Evolutionary conservation across 2,113 vertebrate species (phyloP), one percentile per base, ranked within the genome.

Genomic region (Pteruthius melanotis): DNA sequence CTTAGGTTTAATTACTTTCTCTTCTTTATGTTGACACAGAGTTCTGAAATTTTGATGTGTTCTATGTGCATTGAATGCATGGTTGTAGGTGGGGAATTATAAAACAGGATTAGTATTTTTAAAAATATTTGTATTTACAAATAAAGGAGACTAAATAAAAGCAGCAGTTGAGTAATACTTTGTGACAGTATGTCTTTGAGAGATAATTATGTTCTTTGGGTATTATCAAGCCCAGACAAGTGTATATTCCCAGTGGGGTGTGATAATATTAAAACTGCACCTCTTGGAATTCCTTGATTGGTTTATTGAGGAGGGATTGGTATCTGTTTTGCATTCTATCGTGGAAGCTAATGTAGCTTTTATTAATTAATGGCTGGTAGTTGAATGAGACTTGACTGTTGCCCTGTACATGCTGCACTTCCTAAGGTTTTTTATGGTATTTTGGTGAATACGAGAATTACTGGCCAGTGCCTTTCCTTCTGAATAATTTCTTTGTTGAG

Each of bases 201-300:
- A 92, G 93, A 95, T 89, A 93, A 93, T 93, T 65, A n/a, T n/a
- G 33, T 71, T 80, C 42, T 66, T 59, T 68, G 76, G 35, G 35
- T 71, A 72, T 89, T 91, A 94, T 95, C 83, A 65, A 77, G 60
- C 2, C 3, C 53, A 93, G 74, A 81, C 90, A 88, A 95, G 94
- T 84, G 69, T 68, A 31, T 89, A 87, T 93, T 93, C 94, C 76
- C 53, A 31, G 21, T 39, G 52, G 50, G 45, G 70, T 81, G 50
- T 64, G 90, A 65, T 84, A 92, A 84, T 94, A 87, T n/a, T 76
- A 89, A 87, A 93, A 91, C 86, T 79, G 60, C 54, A 61, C 64
- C 91, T 90, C 81, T 87, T 93, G 84, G 57, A 96, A 96, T 95
- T 90, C 65, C 59, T 93, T 92, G 92, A 76, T 97, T 92, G 57